These are phyloP conservation scores for Myripristis jacobus DNA, from an alignment of 2,797 vertebrate genomes.

Conservation along the genomic window DNA sequence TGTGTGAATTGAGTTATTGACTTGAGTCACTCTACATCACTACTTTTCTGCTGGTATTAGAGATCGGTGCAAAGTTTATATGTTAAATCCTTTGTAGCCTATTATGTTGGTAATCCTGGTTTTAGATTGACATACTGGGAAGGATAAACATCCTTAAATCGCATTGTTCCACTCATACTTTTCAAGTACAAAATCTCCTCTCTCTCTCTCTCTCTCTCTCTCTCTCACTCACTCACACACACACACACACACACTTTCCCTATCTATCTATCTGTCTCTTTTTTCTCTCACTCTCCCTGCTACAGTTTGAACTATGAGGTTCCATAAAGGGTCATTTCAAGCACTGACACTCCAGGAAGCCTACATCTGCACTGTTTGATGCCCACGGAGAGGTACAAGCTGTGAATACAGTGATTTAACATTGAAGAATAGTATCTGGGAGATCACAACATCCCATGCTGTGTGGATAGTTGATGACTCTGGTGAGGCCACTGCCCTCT, in stretches of 20 bases:
- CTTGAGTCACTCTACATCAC: background rate
- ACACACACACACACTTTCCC: too few relatives aligned
- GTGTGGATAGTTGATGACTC: slow-evolving; percentile 77
- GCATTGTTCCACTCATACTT: background rate
- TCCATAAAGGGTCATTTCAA: slow-evolving; percentile 58
- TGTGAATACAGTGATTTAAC: slow-evolving; percentile 85
- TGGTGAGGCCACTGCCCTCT: slow-evolving; percentile 67
- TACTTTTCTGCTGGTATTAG: background rate
- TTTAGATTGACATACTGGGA: slow-evolving; percentile 4
- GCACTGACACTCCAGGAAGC: slow-evolving; percentile 70
- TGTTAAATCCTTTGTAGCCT: background rate
- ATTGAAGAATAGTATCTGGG: slow-evolving; percentile 81
- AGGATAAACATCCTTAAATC: background rate
- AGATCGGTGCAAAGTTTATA: background rate
- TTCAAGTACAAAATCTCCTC: background rate
- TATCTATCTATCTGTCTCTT: slow-evolving; percentile 21
- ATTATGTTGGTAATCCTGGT: background rate
- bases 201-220: slow-evolving; percentile 4
- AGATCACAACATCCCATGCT: slow-evolving; percentile 79
- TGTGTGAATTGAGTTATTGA: too few relatives aligned
- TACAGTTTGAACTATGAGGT: slow-evolving; percentile 51
- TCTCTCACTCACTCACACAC: background rate
- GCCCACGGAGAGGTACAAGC: slow-evolving; percentile 82
- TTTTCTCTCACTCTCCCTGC: slow-evolving; percentile 28
- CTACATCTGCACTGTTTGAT: slow-evolving; percentile 83